Conservation (phyloP, 2,113 vertebrate species). For the Fukomys damarensis region DNA sequence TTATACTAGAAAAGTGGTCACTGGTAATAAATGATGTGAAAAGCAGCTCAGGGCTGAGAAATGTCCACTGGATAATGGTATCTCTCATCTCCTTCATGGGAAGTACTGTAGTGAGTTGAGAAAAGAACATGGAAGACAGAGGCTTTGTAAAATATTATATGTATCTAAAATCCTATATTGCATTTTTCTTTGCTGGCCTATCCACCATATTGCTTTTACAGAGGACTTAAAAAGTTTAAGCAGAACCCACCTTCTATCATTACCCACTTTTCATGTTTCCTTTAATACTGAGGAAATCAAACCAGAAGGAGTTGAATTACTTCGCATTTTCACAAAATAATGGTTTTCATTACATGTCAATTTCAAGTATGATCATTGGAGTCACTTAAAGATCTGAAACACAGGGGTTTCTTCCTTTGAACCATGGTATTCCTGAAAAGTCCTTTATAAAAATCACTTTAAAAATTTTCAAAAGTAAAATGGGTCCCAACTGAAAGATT, state of each 20-base stretch:
- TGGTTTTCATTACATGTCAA: constrained; percentile 10
- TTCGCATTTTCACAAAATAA: constrained; percentile 42
- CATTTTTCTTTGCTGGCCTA: neutral
- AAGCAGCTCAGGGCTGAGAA: neutral
- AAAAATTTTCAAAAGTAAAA: neutral
- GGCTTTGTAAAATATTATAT: neutral
- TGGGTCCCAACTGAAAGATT: neutral
- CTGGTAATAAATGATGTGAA: neutral
- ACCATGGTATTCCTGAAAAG: neutral
- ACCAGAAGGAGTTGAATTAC: constrained; percentile 32
- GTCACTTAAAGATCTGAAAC: neutral
- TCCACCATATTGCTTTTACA: neutral
- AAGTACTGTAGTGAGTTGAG: neutral
- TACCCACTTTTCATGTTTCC: neutral
- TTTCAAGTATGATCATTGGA: constrained; percentile 14
- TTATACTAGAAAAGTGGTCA: neutral
- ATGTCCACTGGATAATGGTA: neutral
- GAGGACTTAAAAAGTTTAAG: neutral
- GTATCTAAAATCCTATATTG: neutral
- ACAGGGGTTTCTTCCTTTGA: neutral
- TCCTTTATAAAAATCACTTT: neutral
- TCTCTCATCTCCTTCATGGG: neutral
- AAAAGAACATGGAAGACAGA: neutral
- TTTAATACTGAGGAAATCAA: constrained; percentile 1
- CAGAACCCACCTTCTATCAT: neutral